A percentile compares a stretch with the other conserved stretches of the same genome.
These are phyloP conservation scores for Halyomorpha halys DNA, from an alignment of 1,140 invertebrate species.

Conservation along the genomic window DNA sequence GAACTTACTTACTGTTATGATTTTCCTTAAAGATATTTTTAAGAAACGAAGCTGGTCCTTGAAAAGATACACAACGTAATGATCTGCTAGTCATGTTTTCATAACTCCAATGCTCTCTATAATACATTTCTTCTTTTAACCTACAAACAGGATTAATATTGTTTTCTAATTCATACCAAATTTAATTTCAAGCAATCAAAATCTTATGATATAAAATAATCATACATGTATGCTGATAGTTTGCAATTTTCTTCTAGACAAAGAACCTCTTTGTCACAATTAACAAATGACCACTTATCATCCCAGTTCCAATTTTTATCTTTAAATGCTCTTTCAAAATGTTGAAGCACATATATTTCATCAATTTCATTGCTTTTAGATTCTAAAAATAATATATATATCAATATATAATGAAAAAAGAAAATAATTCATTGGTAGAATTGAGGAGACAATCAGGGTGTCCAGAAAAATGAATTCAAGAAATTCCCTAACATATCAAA, in stretches of 20 bases:
- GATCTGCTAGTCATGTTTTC: slow-evolving; percentile 51
- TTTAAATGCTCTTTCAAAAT: slow-evolving; percentile 58
- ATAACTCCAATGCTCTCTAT: slow-evolving; percentile 51
- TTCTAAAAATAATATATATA: slow-evolving; percentile 30
- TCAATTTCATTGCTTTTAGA: slow-evolving; percentile 50
- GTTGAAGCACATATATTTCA: slow-evolving; percentile 68
- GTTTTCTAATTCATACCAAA: no score
- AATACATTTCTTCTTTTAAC: slow-evolving; percentile 33
- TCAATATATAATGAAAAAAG: background rate
- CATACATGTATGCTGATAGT: background rate
- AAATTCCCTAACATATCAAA: no score
- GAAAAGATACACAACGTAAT: slow-evolving; percentile 69
- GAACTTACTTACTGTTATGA: background rate
- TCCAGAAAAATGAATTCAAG: no score
- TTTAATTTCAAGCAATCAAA: no score
- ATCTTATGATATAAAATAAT: no score
- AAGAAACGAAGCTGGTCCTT: slow-evolving; percentile 51
- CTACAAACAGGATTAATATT: background rate
- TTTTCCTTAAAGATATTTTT: slow-evolving; percentile 3
- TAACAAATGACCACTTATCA: slow-evolving; percentile 63
- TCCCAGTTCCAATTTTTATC: slow-evolving; percentile 45
- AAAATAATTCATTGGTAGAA: background rate
- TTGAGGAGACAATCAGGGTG: no score
- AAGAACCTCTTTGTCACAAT: slow-evolving; percentile 37
- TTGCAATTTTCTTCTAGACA: background rate